Evolutionary conservation across 2,113 vertebrate genomes (phyloP).

Genomic region (Nothocercus julius): DNA sequence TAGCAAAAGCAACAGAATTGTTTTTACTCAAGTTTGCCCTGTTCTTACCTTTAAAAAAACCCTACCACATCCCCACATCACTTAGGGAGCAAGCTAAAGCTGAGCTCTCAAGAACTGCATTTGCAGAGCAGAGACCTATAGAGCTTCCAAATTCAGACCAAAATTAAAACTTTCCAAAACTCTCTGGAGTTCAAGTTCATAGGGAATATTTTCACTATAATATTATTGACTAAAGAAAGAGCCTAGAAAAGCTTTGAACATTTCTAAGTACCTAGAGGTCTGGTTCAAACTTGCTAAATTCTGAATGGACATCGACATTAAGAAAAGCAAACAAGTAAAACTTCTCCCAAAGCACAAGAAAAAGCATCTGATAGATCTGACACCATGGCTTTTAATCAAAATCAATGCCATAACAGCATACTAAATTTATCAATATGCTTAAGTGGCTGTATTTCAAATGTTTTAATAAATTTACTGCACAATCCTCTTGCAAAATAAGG

Average conservation of each 20-base stretch:
- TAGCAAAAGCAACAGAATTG: conserved; percentile 12
- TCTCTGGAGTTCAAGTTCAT: background rate
- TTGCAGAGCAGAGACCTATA: background rate
- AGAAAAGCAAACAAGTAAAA: background rate
- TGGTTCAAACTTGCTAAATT: background rate
- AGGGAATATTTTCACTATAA: background rate
- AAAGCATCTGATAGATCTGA: background rate
- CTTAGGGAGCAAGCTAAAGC: background rate
- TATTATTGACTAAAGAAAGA: background rate
- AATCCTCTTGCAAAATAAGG: background rate
- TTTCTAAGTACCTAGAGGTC: background rate
- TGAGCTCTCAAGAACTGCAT: background rate
- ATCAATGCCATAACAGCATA: background rate
- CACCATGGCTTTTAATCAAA: background rate
- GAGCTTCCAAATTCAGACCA: background rate
- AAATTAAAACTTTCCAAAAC: background rate
- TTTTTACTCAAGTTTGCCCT: background rate
- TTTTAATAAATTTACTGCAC: conserved; percentile 4
- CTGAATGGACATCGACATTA: background rate
- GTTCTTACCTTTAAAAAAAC: conserved; percentile 8
- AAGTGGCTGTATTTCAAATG: background rate
- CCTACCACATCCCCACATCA: background rate
- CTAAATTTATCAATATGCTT: conserved; percentile 7
- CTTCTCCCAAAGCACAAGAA: background rate
- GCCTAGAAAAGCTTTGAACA: background rate